Percentiles rank a stretch among this genome's conserved stretches.
These are phyloP conservation scores for Archilochus colubris DNA, from an alignment of 2,113 vertebrate species.

Conservation along the genomic window DNA sequence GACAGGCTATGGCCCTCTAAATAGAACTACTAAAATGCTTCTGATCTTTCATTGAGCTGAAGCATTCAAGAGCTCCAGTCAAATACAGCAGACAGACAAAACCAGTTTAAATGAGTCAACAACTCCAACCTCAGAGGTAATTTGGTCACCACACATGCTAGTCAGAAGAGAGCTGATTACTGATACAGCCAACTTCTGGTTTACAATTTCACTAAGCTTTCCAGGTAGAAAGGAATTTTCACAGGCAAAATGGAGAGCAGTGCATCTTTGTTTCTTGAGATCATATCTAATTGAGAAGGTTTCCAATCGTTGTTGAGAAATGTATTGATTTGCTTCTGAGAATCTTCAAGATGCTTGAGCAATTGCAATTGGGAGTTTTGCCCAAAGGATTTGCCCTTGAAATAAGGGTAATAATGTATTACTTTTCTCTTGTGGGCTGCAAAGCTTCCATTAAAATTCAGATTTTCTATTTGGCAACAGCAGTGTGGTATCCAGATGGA, in stretches of 20 bases:
- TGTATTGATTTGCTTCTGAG: slow-evolving; percentile 20
- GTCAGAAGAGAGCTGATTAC: neutral
- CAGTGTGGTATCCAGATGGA: neutral
- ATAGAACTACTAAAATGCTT: neutral
- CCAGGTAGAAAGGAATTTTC: neutral
- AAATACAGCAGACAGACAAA: neutral
- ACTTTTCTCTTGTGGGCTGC: neutral
- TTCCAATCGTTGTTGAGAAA: neutral
- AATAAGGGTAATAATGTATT: neutral
- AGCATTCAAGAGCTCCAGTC: neutral
- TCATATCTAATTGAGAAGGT: slow-evolving; percentile 1
- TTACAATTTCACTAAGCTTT: slow-evolving; percentile 16
- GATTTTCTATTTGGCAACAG: neutral
- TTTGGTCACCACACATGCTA: neutral
- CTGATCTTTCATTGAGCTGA: neutral
- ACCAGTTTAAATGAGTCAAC: neutral
- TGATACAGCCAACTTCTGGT: neutral
- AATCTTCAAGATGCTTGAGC: slow-evolving; percentile 16
- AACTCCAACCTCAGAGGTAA: neutral
- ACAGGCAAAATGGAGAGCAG: neutral
- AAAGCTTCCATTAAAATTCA: slow-evolving; percentile 43
- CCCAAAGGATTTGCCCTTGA: neutral
- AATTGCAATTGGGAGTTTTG: neutral
- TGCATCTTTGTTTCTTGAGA: slow-evolving; percentile 2
- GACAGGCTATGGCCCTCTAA: neutral